Base-by-base conservation (phyloP, 2,888 invertebrate genomes). In the Cephus nigrinus region DNA sequence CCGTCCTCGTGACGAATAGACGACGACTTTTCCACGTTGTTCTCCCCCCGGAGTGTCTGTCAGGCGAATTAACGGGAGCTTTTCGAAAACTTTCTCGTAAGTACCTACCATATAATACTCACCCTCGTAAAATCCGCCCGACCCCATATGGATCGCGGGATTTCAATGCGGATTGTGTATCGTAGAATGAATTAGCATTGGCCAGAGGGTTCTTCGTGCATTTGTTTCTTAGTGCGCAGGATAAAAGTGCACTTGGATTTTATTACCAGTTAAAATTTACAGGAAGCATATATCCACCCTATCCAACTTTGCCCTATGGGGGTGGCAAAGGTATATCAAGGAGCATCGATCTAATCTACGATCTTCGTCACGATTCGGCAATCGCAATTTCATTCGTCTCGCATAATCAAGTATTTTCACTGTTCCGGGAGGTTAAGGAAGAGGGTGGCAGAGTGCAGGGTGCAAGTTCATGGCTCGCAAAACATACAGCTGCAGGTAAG, bases 321-420 rank as follows among this genome's bases (percentile, higher is more conserved):
- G 15, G 15, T 15, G 15, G 15, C 40, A 40, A 40, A 40, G 15
- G 40, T 40, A 40, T 15, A 5, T 15, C 40, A 15, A 35, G 30
- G 68, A 73, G 68, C 9, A 73, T 72, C 15, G 32, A 30, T 31
- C 73, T 68, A 69, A 77, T 36, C 72, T 69, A 30, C 32, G 35
- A 32, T 68, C n/a, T 30, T 55, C 33, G 15, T 72, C 74, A 76
- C 55, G 76, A 76, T 78, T 74, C 12, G 78, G 30, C 75, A 36
- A 75, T 75, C 75, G 72, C 71, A 69, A 73, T 76, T 79, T 74
- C 69, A 79, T 73, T 32, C 73, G 36, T 74, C 30, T 32, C 33
- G 77, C 68, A 31, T 75, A 74, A 75, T 75, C 36, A 69, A 78
- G 30, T 15, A 31, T 73, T 36, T 69, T 71, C 32, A 12, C 12